Evolutionary conservation across 2,113 vertebrate species (phyloP), one percentile per base, ranked within the genome.

Genomic region (Grammomys surdaster): DNA sequence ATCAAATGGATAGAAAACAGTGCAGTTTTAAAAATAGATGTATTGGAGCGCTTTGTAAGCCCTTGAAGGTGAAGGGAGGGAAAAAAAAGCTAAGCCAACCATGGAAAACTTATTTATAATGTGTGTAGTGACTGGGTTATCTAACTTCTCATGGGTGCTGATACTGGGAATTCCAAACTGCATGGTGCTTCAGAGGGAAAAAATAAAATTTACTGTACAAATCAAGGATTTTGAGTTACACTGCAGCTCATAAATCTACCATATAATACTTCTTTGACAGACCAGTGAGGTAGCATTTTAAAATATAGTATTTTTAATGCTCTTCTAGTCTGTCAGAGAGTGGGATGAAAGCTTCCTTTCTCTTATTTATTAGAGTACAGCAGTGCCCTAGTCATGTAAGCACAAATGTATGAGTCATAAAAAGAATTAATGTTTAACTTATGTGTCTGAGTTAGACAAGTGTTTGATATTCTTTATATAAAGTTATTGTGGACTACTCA

Each of bases 121-220:
- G 78, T 28, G 13, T 19, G 5, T 43, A 24, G 84, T 58, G 65
- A 87, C 69, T 58, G 7, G 56, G 72, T 76, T 95, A 88, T 84
- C 81, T 87, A 93, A 91, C 56, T 95, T 93, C 86, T 96, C 24
- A 22, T 4, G 8, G 82, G 60, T 1, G 3, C 48, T 72, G 54
- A 84, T 89, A 31, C 58, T 58, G n/a, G 93, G 80, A 78, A 65
- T 78, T 94, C 82, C 84, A 70, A 80, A 67, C 43, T 56, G 12
- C 76, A 54, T 75, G 28, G 43, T 75, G 65, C 69, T 70, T n/a
- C 92, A 84, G 87, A 91, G 63, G 73, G 40, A 40, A 76, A 93
- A 93, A 96, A 75, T 56, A 94, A 70, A 91, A 87, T 96, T 96
- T 78, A 40, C 67, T 51, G 33, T 43, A 95, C 85, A 93, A 95